Evolutionary conservation across 2,888 invertebrate genomes (phyloP).

Genomic region (Eilema sororculum): DNA sequence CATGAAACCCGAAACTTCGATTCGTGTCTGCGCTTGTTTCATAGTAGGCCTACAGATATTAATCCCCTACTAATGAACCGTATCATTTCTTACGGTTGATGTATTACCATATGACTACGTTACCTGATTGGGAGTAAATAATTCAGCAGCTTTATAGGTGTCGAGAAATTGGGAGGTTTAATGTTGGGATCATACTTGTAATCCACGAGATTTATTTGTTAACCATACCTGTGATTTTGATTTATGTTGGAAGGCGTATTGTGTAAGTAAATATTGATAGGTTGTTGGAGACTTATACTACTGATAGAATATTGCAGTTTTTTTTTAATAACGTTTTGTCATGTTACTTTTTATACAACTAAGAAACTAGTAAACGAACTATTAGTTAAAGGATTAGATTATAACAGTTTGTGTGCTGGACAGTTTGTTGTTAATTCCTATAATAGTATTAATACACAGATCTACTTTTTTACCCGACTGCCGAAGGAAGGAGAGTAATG

Average conservation of each 20-base stretch:
- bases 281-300: neutral
- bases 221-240: neutral
- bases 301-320: too few species aligned
- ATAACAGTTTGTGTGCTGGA: too few species aligned
- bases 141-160: slow-evolving; percentile 13
- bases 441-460: too few species aligned
- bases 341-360: too few species aligned
- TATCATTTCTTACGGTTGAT: slow-evolving; percentile 51
- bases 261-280: neutral
- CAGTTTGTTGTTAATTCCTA: too few species aligned
- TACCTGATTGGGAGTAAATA: slow-evolving; percentile 17
- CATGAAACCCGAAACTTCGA: neutral
- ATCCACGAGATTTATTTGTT: neutral
- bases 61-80: slow-evolving; percentile 62
- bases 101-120: slow-evolving; percentile 21
- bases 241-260: neutral
- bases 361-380: too few species aligned
- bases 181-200: slow-evolving; percentile 3
- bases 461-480: too few species aligned
- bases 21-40: too few species aligned
- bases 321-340: too few species aligned
- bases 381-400: too few species aligned
- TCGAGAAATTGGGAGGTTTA: slow-evolving; percentile 15
- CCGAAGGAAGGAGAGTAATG: too few species aligned
- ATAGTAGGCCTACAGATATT: slow-evolving; percentile 44